A percentile compares a stretch with the other conserved stretches of the same genome.
Conservation (phyloP, 1,140 invertebrate genomes). For the Physella acuta region DNA sequence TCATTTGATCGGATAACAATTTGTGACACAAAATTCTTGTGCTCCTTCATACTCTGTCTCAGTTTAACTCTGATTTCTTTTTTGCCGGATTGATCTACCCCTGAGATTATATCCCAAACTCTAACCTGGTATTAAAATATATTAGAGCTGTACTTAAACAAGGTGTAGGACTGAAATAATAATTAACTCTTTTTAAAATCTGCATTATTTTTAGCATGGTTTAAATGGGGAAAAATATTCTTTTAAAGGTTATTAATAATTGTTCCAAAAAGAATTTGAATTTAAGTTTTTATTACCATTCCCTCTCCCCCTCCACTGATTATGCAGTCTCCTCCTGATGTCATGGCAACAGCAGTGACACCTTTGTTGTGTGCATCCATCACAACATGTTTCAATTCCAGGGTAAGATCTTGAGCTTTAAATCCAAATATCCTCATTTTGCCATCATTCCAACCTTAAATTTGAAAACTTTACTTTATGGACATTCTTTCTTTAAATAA, state of each 20-base stretch:
- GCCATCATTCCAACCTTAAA: slow-evolving; percentile 76
- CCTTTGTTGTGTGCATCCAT: slow-evolving; percentile 85
- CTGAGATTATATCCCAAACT: slow-evolving; percentile 40
- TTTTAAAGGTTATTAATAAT: too few relatives aligned
- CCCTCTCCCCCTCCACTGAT: slow-evolving; percentile 87
- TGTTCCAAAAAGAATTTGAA: too few relatives aligned
- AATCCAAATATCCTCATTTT: slow-evolving; percentile 69
- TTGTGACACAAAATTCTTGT: slow-evolving; percentile 81
- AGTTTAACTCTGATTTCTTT: slow-evolving; percentile 35
- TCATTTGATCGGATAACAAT: slow-evolving; percentile 77
- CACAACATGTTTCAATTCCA: slow-evolving; percentile 71
- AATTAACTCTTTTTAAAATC: too few relatives aligned
- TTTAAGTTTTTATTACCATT: too few relatives aligned
- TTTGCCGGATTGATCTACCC: slow-evolving; percentile 27
- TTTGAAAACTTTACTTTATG: too few relatives aligned
- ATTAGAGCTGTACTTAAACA: too few relatives aligned
- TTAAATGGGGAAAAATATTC: too few relatives aligned
- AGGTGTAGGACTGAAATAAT: too few relatives aligned
- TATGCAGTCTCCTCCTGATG: slow-evolving; percentile 71
- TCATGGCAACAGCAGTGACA: slow-evolving; percentile 76
- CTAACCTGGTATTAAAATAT: slow-evolving; percentile 32
- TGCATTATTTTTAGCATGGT: too few relatives aligned
- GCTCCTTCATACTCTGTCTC: slow-evolving; percentile 75
- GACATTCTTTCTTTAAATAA: too few relatives aligned
- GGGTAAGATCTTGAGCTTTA: slow-evolving; percentile 22